Conservation (phyloP, 2,888 invertebrate species). For the Taphrorychus bicolor region DNA sequence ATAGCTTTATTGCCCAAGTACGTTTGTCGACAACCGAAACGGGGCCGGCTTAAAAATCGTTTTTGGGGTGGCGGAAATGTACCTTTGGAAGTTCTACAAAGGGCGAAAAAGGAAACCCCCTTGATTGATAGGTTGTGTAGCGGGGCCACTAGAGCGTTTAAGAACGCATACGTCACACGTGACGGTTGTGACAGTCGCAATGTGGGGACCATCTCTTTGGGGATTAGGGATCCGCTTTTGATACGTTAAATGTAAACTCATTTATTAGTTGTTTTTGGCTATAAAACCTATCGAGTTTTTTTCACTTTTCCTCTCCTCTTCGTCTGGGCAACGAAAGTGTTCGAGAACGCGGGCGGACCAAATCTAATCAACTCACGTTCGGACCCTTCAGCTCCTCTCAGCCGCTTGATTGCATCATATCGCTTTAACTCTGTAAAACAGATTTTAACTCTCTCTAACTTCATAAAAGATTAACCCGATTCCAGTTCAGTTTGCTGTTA, state of each 20-base stretch:
- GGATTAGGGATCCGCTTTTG: conserved; percentile 8
- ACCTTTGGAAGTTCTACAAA: background rate
- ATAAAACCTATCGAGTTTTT: background rate
- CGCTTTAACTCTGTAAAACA: conserved; percentile 46
- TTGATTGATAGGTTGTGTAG: conserved; percentile 24
- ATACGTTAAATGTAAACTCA: background rate
- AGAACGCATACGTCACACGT: conserved; percentile 19
- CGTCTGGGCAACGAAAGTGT: conserved; percentile 18
- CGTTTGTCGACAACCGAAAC: background rate
- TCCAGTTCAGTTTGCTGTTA: conserved; percentile 50
- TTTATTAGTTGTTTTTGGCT: too few relatives aligned
- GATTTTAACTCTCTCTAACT: conserved; percentile 47
- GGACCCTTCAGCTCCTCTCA: conserved; percentile 31
- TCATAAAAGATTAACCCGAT: conserved; percentile 54
- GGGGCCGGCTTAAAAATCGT: background rate
- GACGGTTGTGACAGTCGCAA: conserved; percentile 14
- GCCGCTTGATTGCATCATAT: conserved; percentile 52
- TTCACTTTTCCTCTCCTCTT: conserved; percentile 2
- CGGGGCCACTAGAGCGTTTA: conserved; percentile 12
- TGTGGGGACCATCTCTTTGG: conserved; percentile 18
- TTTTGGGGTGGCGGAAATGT: background rate
- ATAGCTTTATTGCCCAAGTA: conserved; percentile 17
- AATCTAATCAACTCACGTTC: conserved; percentile 35
- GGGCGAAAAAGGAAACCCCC: background rate
- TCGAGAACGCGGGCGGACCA: conserved; percentile 11